phyloP scores from a whole-genome alignment of 1,140 invertebrate genomes.

The Lordiphosa mommai region DNA sequence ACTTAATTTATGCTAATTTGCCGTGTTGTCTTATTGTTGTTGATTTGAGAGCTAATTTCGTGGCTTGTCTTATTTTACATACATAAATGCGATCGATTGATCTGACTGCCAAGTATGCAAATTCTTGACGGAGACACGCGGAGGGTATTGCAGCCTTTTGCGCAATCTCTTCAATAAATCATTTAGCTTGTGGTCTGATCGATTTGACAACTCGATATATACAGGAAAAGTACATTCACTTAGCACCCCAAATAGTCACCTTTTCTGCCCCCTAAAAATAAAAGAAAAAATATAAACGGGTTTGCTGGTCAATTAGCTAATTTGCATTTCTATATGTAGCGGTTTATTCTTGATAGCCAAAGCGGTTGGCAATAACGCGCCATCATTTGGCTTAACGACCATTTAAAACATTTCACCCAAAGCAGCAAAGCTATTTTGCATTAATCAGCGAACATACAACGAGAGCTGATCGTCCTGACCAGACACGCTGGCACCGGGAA shows the following conservation, averaged over 20 bases:
- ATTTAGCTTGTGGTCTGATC: constrained; percentile 7
- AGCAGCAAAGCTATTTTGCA: constrained; percentile 50
- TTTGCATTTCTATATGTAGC: constrained; percentile 70
- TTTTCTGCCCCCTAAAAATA: not conserved
- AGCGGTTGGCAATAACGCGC: constrained; percentile 54
- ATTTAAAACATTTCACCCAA: constrained; percentile 69
- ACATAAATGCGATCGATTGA: constrained; percentile 54
- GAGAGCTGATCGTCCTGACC: constrained; percentile 52
- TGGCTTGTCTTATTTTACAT: constrained; percentile 36
- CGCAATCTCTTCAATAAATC: constrained; percentile 33
- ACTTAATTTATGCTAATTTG: constrained; percentile 75
- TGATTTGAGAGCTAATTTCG: constrained; percentile 45
- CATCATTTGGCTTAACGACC: constrained; percentile 58
- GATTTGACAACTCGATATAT: constrained; percentile 24
- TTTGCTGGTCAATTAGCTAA: constrained; percentile 56
- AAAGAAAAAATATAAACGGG: constrained; percentile 14
- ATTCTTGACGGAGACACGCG: constrained; percentile 15
- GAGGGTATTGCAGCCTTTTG: constrained; percentile 8
- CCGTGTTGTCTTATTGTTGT: constrained; percentile 19
- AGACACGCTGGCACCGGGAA: constrained; percentile 63
- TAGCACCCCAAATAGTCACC: constrained; percentile 22
- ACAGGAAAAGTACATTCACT: constrained; percentile 34
- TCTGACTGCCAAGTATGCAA: constrained; percentile 55
- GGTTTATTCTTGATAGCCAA: constrained; percentile 45
- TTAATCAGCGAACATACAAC: constrained; percentile 44